Evolutionary conservation across 1,140 invertebrate genomes (phyloP).

Genomic region (Drosophila insularis): DNA sequence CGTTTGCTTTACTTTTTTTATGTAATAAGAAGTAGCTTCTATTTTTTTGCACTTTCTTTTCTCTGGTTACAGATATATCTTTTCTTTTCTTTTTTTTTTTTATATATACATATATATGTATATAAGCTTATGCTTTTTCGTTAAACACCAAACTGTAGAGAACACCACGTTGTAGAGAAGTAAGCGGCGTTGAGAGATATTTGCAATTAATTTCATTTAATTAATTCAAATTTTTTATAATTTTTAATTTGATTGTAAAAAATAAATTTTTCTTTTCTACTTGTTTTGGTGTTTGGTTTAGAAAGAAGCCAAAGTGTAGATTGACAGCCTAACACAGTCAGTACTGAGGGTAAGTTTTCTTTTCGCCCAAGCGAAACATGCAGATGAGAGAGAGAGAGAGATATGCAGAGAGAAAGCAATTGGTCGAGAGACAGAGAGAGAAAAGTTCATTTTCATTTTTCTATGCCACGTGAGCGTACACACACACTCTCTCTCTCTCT

Average conservation of each 20-base stretch:
- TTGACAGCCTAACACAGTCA: constrained; percentile 67
- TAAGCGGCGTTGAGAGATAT: neutral
- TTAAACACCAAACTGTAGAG: constrained; percentile 24
- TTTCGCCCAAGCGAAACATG: constrained; percentile 58
- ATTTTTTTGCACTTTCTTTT: constrained; percentile 16
- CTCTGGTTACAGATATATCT: constrained; percentile 19
- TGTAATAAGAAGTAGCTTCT: neutral
- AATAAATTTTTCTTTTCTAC: constrained; percentile 33
- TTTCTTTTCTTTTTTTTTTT: constrained; percentile 34
- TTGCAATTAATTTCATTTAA: constrained; percentile 4
- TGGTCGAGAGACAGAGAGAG: neutral
- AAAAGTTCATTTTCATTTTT: constrained; percentile 41
- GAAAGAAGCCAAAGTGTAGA: constrained; percentile 82
- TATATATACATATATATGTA: constrained; percentile 32
- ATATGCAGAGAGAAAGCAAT: constrained; percentile 18
- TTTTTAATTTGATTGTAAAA: constrained; percentile 17
- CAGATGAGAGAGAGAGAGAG: constrained; percentile 47
- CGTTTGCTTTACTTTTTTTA: constrained; percentile 9
- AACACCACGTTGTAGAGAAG: neutral
- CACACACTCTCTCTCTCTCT: neutral
- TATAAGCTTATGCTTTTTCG: constrained; percentile 18
- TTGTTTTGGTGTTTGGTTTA: constrained; percentile 71
- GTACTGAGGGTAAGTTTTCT: constrained; percentile 81
- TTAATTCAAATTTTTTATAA: constrained; percentile 2
- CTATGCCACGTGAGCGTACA: constrained; percentile 35